Base-by-base conservation (phyloP, 2,113 vertebrate genomes). In the Pteruthius melanotis region DNA sequence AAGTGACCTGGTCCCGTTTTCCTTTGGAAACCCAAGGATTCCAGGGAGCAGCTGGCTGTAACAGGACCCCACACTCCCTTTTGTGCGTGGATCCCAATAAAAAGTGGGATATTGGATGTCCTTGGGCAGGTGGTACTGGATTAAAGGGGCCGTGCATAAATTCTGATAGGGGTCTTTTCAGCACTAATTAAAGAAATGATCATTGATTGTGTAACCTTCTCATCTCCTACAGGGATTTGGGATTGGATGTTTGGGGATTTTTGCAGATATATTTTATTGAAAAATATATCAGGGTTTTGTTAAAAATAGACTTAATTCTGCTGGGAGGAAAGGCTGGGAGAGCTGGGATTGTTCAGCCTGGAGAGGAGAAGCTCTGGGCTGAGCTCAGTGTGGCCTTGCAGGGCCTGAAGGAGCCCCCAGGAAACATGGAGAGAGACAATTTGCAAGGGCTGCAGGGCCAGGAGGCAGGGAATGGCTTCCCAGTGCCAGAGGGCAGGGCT, bases 41-140 rank as follows among this genome's bases (percentile, higher is more conserved):
- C 49, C 76, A 65, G 89, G 6, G 60, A 97, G 97, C 98, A 98
- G 98, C 97, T 98, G 98, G 91, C 63, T 96, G 98, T 93, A 98
- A 98, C 79, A 33, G 2, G 97, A 0, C 37, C 40, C 42, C 31
- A 49, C 0, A 0, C 10, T 42, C 50, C 59, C 77, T 56, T 83
- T 89, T 95, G 87, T 93, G 40, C 40, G 49, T 78, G 81, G 61
- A 83, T 93, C 52, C 50, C 91, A 87, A 90, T 83, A 83, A 97
- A 97, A 94, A 95, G 92, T 13, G 35, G 96, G 97, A 95, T 97
- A 98, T 98, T 97, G 87, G 97, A 85, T 97, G 97, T 97, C 95
- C 86, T 45, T 44, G 69, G 96, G 96, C 98, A 98, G 98, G 98
- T 98, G 98, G 90, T 97, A 13, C 77, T 52, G 93, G 94, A 98